A percentile compares a stretch with the other conserved stretches of the same genome.
phyloP scores from a whole-genome alignment of 2,113 vertebrate species.

The Ceratotherium simum region DNA sequence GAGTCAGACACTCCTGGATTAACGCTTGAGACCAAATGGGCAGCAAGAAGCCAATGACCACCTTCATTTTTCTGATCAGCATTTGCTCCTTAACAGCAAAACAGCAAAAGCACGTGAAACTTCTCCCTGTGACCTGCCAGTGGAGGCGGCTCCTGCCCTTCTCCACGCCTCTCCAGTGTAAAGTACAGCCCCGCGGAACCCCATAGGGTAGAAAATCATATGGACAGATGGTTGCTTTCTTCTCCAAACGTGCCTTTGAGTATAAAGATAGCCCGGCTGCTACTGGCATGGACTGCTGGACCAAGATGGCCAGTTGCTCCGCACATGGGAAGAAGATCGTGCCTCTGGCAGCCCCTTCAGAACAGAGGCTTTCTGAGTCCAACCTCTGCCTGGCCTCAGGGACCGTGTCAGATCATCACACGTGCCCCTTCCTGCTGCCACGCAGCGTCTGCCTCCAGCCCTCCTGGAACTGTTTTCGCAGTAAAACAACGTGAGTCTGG shows the following conservation, averaged over 20 bases:
- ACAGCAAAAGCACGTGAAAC: too few species aligned
- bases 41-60: not conserved
- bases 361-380: not conserved
- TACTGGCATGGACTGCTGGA: not conserved
- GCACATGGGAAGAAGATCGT: accelerated
- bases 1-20: not conserved
- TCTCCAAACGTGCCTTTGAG: not conserved
- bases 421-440: too few species aligned
- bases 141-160: too few species aligned
- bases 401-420: accelerated
- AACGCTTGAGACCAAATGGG: accelerated
- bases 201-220: not conserved
- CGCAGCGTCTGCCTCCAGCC: not conserved
- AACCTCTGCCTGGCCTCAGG: accelerated
- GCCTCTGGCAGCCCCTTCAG: accelerated
- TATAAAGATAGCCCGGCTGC: accelerated
- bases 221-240: accelerated
- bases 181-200: too few species aligned
- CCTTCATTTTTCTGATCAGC: not conserved
- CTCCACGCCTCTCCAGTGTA: too few species aligned
- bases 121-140: too few species aligned
- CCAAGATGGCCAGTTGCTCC: accelerated
- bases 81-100: not conserved
- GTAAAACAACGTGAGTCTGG: not conserved
- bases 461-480: not conserved